Evolutionary conservation across 2,888 invertebrate genomes (phyloP).

Genomic region (Apamea anceps): DNA sequence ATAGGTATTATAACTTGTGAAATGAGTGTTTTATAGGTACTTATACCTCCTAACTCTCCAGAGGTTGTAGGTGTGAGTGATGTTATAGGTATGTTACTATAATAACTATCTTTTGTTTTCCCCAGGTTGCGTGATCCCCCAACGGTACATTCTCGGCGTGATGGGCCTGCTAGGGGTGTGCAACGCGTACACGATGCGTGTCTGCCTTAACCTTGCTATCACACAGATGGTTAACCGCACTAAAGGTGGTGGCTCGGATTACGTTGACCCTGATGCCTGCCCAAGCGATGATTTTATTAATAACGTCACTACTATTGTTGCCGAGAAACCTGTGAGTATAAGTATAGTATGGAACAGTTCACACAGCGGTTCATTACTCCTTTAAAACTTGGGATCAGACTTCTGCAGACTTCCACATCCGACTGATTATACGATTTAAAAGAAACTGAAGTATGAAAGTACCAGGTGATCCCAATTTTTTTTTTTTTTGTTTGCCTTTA

Average conservation of each 20-base stretch:
- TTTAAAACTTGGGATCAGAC: background rate
- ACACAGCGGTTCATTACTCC: background rate
- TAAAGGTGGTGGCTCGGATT: constrained; percentile 58
- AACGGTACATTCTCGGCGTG: constrained; percentile 92
- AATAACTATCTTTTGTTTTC: constrained; percentile 34
- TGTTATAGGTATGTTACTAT: background rate
- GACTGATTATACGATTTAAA: background rate
- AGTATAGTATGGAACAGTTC: background rate
- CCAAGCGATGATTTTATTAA: constrained; percentile 72
- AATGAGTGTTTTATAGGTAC: background rate
- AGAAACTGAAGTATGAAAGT: background rate
- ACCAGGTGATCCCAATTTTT: background rate
- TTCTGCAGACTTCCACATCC: background rate
- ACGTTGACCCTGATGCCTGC: constrained; percentile 79
- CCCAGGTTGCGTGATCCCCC: constrained; percentile 91
- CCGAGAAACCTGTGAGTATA: constrained; percentile 78
- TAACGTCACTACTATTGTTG: constrained; percentile 69
- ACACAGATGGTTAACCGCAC: constrained; percentile 91
- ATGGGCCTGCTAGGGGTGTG: constrained; percentile 93
- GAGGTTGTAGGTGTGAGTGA: background rate
- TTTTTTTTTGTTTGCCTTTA: background rate
- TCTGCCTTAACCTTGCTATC: constrained; percentile 93
- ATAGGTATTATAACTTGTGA: background rate
- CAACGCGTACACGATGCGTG: constrained; percentile 94
- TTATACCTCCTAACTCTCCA: background rate